Evolutionary conservation across 2,797 vertebrate species (phyloP), one percentile per base, ranked within the genome.

Genomic region (Buphagus erythrorhynchus): DNA sequence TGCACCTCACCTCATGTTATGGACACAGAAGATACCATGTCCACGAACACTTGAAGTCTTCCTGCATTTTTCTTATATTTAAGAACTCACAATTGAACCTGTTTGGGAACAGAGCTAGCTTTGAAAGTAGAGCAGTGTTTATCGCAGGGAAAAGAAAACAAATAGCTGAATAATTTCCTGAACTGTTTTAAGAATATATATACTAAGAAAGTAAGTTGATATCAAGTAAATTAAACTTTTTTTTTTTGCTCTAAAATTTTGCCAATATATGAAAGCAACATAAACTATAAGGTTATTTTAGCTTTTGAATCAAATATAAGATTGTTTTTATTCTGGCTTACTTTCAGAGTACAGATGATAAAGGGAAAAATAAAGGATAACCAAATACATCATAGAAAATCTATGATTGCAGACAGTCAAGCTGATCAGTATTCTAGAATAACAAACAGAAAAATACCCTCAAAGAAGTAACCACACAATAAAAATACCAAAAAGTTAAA

Each of bases 301-400:
- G 69, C 35, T 93, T 94, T 95, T 66, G 74, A 95, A 66, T 45
- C 48, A 90, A 89, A 90, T 58, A 52, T 11, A 89, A 85, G 54
- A 74, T 38, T 45, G 52, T n/a, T 93, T 96, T 92, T 85, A 88
- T 36, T 93, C 77, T 73, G 75, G 49, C 26, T 95, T 77, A 57
- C 85, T 94, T 96, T 93, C 82, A 90, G 93, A 98, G 77, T 95
- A 31, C 19, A 55, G 12, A 8, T 45, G 68, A 93, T 36, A 87
- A 73, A 71, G 26, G 36, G 8, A 84, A 72, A 95, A 95, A 65
- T 59, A 46, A 89, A 88, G n/a, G 14, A 36, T 28, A 69, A 75
- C 20, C 25, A 77, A 54, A 13, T 38, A 58, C 20, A 12, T 21
- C 13, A 68, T 3, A 13, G 38, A 49, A 85, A 91, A 76, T 33